These are phyloP conservation scores for Lithophane ornitopus DNA, from an alignment of 2,888 invertebrate species.

Conservation along the genomic window DNA sequence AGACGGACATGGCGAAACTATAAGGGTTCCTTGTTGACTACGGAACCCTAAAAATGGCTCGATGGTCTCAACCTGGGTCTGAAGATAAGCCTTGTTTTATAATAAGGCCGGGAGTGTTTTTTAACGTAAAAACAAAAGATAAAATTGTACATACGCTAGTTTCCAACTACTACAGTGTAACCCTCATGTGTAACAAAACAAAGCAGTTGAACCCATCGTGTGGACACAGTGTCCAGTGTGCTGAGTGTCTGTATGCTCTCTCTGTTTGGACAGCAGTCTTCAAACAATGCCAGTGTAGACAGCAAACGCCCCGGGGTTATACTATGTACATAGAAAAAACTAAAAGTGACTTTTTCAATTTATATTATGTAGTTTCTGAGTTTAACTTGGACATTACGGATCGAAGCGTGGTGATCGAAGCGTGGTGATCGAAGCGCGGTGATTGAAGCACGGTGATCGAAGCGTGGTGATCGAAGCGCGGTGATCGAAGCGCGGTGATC, in stretches of 20 bases:
- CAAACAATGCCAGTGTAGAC: constrained; percentile 26
- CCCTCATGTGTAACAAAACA: neutral
- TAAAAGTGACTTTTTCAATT: neutral
- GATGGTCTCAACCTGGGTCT: neutral
- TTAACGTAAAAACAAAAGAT: neutral
- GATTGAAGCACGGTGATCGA: too few relatives aligned
- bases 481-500: too few relatives aligned
- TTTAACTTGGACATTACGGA: neutral
- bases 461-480: too few relatives aligned
- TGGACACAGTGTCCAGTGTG: constrained; percentile 40
- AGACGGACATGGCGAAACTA: too few relatives aligned
- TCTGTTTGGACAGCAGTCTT: constrained; percentile 40
- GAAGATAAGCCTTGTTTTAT: too few relatives aligned
- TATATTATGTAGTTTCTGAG: neutral
- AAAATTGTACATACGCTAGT: neutral
- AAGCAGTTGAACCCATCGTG: constrained; percentile 17
- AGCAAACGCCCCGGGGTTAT: neutral
- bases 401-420: too few relatives aligned
- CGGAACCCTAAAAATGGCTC: too few relatives aligned
- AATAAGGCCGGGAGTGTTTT: neutral
- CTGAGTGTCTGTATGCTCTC: constrained; percentile 8
- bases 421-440: too few relatives aligned
- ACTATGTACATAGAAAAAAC: neutral
- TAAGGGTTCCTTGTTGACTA: too few relatives aligned
- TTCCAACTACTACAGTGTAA: neutral